Conservation (phyloP, 2,113 vertebrate species). For the Mus spicilegus region DNA sequence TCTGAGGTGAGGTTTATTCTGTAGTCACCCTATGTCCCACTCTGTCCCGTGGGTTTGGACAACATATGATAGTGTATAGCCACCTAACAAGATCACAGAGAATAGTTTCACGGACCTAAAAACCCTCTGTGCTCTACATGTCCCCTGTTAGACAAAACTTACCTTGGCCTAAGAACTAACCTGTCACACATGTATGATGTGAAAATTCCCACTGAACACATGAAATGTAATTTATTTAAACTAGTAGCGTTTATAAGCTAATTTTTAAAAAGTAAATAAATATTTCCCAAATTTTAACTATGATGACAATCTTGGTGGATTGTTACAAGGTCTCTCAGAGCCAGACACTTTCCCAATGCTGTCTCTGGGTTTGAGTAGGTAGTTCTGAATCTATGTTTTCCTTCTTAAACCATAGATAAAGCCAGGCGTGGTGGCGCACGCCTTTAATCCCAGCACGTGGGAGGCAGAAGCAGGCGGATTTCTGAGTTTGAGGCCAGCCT, state of each 20-base stretch:
- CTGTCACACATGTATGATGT: neutral
- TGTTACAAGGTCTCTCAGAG: slow-evolving; percentile 18
- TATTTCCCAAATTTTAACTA: neutral
- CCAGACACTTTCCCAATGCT: neutral
- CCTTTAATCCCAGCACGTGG: too few relatives aligned
- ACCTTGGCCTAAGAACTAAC: neutral
- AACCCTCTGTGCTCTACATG: neutral
- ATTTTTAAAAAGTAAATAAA: neutral
- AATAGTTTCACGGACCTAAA: neutral
- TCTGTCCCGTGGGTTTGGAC: neutral
- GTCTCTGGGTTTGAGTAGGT: slow-evolving; percentile 22
- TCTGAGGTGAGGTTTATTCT: neutral
- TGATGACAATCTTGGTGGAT: slow-evolving; percentile 55
- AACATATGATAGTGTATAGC: neutral
- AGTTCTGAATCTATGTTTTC: slow-evolving; percentile 49
- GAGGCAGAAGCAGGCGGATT: too few relatives aligned
- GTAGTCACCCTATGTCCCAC: neutral
- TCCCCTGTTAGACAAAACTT: neutral
- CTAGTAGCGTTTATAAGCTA: neutral
- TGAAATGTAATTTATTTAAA: slow-evolving; percentile 35
- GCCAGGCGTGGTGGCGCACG: too few relatives aligned
- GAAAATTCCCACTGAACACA: neutral
- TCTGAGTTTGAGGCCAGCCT: too few relatives aligned
- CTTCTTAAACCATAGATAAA: slow-evolving; percentile 43
- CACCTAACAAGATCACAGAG: neutral